A percentile compares a stretch with the other conserved stretches of the same genome.
phyloP scores from a whole-genome alignment of 2,113 vertebrate species.

The Hemiprocne comata region DNA sequence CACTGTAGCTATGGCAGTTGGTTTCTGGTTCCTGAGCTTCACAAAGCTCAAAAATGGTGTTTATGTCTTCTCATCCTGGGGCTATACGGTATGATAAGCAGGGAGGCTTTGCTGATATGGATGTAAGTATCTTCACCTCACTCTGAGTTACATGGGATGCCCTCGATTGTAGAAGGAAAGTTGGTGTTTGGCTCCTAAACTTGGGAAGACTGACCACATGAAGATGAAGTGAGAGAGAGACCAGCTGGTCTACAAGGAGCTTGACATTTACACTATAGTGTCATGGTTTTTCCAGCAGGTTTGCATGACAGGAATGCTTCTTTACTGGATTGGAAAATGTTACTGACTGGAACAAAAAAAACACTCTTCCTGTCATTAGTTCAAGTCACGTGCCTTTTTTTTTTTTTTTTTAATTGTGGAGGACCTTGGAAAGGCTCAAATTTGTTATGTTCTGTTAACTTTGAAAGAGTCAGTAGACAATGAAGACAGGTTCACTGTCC shows the following conservation, averaged over 20 bases:
- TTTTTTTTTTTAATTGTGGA: not conserved
- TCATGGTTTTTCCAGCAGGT: not conserved
- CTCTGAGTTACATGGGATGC: not conserved
- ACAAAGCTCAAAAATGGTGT: not conserved
- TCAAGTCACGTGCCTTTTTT: not conserved
- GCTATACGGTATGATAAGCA: not conserved
- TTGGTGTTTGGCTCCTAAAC: not conserved
- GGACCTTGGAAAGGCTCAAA: not conserved
- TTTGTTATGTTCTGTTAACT: not conserved
- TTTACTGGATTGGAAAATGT: not conserved
- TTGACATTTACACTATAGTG: not conserved
- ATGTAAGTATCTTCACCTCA: not conserved
- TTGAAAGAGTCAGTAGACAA: not conserved
- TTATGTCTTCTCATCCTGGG: not conserved
- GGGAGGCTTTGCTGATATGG: not conserved
- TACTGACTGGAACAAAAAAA: not conserved
- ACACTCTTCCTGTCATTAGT: not conserved
- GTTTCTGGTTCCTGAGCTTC: not conserved
- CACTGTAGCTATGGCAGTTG: not conserved
- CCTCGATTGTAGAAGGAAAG: not conserved
- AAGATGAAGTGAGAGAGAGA: not conserved
- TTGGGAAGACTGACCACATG: not conserved
- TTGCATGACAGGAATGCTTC: not conserved
- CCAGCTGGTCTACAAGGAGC: not conserved
- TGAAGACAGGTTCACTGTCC: not conserved